Base-by-base conservation (phyloP, 2,113 vertebrate species). In the Dunckerocampus dactyliophorus region DNA sequence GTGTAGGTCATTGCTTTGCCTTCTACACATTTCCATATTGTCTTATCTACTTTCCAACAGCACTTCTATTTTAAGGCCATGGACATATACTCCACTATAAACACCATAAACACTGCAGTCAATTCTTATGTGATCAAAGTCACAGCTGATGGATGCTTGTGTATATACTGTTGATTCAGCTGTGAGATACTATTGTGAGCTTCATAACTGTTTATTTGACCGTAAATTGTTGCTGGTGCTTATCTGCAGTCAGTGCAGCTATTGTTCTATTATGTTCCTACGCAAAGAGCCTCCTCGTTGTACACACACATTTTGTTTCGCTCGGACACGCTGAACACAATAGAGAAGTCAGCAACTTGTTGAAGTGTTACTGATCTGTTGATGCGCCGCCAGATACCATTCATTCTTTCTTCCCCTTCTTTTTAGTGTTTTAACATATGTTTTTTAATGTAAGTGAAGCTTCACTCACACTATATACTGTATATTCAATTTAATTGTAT, bases 121-220 rank as follows among this genome's bases (percentile, higher is more conserved):
- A 71, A 67, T 73, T 79, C 53, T 72, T 34, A 46, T 63, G 45
- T 63, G 83, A 88, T 87, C 77, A 82, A 83, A 87, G 82, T 75
- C 51, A 63, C 58, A 59, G 70, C 67, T 63, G 76, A 70, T 79
- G 43, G 75, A 69, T 72, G 79, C 70, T 75, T 74, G 71, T 72
- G 71, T 75, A 80, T 71, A 71, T 82, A 69, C 70, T 87, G 88
- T 89, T 89, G 86, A 89, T 87, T 88, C 86, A 89, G 85, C 76
- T 68, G 82, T 74, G 73, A 73, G 82, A 85, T 85, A 77, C 83
- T 72, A 87, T 89, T 88, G 87, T 88, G 62, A 66, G 66, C 77
- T 73, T 76, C 75, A 76, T 81, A 82, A 77, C 76, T 89, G 84
- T 87, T 86, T 89, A 85, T 89, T 89, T 88, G 84, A 76, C 81